phyloP scores from a whole-genome alignment of 64 coral and sea anemone species.

The Montipora cactus region DNA sequence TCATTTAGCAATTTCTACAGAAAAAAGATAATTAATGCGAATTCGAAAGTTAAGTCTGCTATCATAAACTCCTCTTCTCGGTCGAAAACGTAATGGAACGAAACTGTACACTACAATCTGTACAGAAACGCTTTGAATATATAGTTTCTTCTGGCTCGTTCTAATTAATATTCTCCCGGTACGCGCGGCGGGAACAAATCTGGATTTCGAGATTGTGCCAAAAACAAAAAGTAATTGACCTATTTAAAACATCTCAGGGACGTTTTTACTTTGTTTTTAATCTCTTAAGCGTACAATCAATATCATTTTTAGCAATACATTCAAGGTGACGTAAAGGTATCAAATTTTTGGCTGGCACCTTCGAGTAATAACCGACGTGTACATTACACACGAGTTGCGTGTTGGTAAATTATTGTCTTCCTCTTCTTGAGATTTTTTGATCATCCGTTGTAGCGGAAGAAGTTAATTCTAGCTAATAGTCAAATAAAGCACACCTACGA shows the following conservation, averaged over 20 bases:
- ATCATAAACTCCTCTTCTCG: neutral
- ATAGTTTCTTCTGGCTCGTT: no score
- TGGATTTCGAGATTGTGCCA: neutral
- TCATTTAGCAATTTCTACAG: neutral
- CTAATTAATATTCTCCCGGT: neutral
- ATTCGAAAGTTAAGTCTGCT: conserved; percentile 13
- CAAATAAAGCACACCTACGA: no score
- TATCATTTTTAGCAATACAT: neutral
- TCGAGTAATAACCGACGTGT: no score
- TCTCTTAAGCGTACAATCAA: conserved; percentile 7
- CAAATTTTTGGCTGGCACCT: no score
- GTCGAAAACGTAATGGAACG: neutral
- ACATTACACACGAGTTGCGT: neutral
- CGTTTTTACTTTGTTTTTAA: conserved; percentile 12
- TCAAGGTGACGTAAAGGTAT: neutral
- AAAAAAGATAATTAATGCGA: neutral
- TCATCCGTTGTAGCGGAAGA: no score
- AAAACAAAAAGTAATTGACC: neutral
- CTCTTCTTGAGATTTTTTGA: no score
- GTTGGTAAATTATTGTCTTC: neutral
- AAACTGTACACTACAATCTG: neutral
- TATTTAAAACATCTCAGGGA: neutral
- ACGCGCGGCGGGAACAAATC: neutral
- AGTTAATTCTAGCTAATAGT: no score
- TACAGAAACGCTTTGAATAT: no score